These are phyloP conservation scores for Hyposoter didymator DNA, from an alignment of 2,888 invertebrate genomes.

Conservation along the genomic window DNA sequence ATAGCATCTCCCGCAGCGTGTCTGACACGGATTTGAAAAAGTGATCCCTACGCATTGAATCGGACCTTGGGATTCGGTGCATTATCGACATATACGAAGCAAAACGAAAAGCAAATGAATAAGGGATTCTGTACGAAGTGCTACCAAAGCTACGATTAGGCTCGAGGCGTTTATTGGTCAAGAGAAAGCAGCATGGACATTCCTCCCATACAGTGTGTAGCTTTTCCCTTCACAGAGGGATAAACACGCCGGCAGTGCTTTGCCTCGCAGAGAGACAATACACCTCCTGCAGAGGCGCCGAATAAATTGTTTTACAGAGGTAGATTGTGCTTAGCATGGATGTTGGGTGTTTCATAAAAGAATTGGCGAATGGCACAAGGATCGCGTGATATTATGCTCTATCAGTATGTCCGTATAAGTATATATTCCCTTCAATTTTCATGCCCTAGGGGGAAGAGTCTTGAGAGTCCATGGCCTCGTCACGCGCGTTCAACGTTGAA, in stretches of 20 bases:
- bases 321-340: conserved; percentile 54
- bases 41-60: not conserved
- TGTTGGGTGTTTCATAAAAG: conserved; percentile 35
- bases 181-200: conserved; percentile 25
- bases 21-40: conserved; percentile 1
- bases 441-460: conserved; percentile 49
- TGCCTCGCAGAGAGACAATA: conserved; percentile 77
- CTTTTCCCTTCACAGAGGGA: conserved; percentile 43
- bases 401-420: conserved; percentile 43
- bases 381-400: conserved; percentile 64
- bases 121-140: not conserved
- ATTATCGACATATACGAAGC: not conserved
- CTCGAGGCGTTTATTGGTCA: conserved; percentile 17
- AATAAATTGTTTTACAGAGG: conserved; percentile 79
- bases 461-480: conserved; percentile 53
- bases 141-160: not conserved
- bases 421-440: conserved; percentile 54
- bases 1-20: conserved; percentile 16
- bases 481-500: conserved; percentile 56
- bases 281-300: conserved; percentile 76
- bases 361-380: conserved; percentile 28
- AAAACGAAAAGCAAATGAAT: not conserved
- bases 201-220: conserved; percentile 19
- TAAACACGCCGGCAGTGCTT: conserved; percentile 73
- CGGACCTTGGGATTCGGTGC: not conserved